Base-by-base conservation (phyloP, 2,888 invertebrate genomes). In the Malthinus seriepunctatus region DNA sequence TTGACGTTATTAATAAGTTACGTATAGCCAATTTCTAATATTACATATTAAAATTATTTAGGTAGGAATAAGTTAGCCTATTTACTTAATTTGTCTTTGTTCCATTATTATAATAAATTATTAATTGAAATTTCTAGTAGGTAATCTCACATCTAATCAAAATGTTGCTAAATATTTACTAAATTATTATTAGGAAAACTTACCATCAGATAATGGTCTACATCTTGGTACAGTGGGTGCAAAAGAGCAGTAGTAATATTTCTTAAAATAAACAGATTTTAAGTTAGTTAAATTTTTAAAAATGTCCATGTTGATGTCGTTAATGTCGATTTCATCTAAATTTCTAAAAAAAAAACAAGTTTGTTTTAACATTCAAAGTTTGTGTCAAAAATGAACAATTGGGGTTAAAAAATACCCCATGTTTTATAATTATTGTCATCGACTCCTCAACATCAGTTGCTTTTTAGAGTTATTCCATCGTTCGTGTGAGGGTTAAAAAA, bases 241-340 rank as follows among this genome's bases (percentile, higher is more conserved):
- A 73, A 82, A 85, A 2, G 83, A 82, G 67, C 88, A 88, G 70
- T 84, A 87, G 65, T 83, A 81, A 69, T 87, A 88, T 42, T 82
- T 82, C 63, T 84, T 83, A 63, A 86, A 87, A 63, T 85, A 83
- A 72, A 86, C 78, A 56, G 82, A 82, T 56, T 83, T 79, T 14
- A 87, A 73, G 8, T 78, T 77, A 3, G 63, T 63, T 56, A 86
- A 75, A 2, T 70, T 63, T 33, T 78, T 73, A 54, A 88, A 82
- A 32, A 82, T 78, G 15, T 76, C 73, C 38, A 82, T 79, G 48
- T 83, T 79, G 8, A 85, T 81, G 58, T 78, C 72, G 8, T 78
- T 71, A 53, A 82, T 78, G 49, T 82, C 81, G 14, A 87, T 82
- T 3, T 81, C 83, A 52, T 83, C 80, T 23, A 87, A 70, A 64